Evolutionary conservation across 2,888 invertebrate species (phyloP).

Genomic region (Neoaliturus tenellus): DNA sequence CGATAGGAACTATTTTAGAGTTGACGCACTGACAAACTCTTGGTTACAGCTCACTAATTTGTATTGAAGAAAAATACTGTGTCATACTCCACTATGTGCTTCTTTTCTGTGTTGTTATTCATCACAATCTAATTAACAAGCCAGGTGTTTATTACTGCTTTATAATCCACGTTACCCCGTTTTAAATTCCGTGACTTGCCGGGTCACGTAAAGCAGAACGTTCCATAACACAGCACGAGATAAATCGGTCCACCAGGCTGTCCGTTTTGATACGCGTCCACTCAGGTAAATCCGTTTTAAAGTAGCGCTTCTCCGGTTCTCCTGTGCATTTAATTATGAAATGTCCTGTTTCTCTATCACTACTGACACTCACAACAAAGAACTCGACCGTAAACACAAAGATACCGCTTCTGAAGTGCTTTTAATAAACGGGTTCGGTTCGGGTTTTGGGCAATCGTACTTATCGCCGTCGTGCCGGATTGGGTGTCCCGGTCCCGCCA

Average conservation of each 20-base stretch:
- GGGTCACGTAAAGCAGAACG: no score
- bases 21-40: no score
- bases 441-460: slow-evolving; percentile 13
- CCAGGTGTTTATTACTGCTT: no score
- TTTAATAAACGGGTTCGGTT: slow-evolving; percentile 35
- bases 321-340: background rate
- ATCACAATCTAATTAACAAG: no score
- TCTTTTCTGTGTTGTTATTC: no score
- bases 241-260: background rate
- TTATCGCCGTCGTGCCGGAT: background rate
- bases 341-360: background rate
- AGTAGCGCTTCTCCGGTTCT: background rate
- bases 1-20: no score
- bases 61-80: no score
- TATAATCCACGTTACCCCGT: no score
- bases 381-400: slow-evolving; percentile 8
- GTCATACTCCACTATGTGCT: no score
- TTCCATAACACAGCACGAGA: background rate
- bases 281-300: background rate
- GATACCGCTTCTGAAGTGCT: background rate
- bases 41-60: no score
- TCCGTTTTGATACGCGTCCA: background rate
- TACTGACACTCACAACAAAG: background rate
- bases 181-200: no score
- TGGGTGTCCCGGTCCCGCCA: slow-evolving; percentile 20